A percentile compares a stretch with the other conserved stretches of the same genome.
Conservation (phyloP, 2,888 invertebrate species). For the Tethea ocularis region DNA sequence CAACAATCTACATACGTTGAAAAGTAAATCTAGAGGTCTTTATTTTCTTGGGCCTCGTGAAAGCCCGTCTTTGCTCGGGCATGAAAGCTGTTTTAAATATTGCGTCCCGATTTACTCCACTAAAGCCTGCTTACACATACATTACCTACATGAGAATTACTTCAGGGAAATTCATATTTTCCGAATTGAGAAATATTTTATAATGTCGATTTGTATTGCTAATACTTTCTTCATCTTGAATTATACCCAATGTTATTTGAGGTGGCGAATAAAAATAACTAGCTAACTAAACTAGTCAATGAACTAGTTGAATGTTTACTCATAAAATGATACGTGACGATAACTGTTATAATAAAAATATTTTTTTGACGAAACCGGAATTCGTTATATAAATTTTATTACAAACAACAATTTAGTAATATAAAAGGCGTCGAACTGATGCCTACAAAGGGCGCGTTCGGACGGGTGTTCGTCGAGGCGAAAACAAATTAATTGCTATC, state of each 20-base stretch:
- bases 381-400: slow-evolving; percentile 38
- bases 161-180: slow-evolving; percentile 55
- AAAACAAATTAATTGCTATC: slow-evolving; percentile 82
- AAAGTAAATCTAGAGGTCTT: slow-evolving; percentile 65
- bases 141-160: slow-evolving; percentile 61
- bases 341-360: slow-evolving; percentile 17
- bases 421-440: slow-evolving; percentile 59
- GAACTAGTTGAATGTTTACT: no score
- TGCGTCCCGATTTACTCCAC: slow-evolving; percentile 68
- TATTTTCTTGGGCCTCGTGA: slow-evolving; percentile 64
- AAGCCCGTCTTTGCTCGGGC: slow-evolving; percentile 64
- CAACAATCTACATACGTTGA: slow-evolving; percentile 49
- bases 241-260: no score
- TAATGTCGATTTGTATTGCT: slow-evolving; percentile 19
- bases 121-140: slow-evolving; percentile 65
- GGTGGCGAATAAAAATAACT: no score
- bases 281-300: no score
- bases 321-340: no score
- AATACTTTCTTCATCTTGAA: no score
- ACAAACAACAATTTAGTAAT: slow-evolving; percentile 38
- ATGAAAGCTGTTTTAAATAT: slow-evolving; percentile 78
- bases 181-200: slow-evolving; percentile 44
- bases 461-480: slow-evolving; percentile 65
- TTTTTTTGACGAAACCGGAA: slow-evolving; percentile 17
- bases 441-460: slow-evolving; percentile 67